Conservation (phyloP, 1,140 invertebrate genomes). For the Zaprionus lachaisei region DNA sequence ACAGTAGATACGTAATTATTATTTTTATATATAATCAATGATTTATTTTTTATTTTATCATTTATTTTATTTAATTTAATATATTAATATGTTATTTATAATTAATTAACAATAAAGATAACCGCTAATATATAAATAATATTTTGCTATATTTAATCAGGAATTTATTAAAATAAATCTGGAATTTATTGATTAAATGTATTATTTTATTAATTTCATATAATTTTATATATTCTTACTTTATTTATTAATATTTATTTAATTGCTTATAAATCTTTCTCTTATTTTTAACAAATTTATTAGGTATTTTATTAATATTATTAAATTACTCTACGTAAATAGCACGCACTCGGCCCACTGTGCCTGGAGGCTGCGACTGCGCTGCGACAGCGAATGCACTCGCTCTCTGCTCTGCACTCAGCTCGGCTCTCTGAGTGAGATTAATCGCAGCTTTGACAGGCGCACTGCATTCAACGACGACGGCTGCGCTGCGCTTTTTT, state of each 20-base stretch:
- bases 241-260: background rate
- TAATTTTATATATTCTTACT: background rate
- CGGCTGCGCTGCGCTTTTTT: constrained; percentile 60
- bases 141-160: background rate
- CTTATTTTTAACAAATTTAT: background rate
- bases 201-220: background rate
- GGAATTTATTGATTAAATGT: too few relatives aligned
- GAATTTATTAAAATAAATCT: too few relatives aligned
- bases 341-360: constrained; percentile 21
- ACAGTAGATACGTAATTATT: background rate
- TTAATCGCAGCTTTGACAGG: constrained; percentile 81
- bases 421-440: constrained; percentile 67
- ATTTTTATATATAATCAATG: background rate
- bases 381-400: background rate
- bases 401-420: constrained; percentile 13
- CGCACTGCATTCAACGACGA: constrained; percentile 58
- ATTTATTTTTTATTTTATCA: background rate
- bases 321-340: too few relatives aligned
- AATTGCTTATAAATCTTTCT: background rate
- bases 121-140: background rate
- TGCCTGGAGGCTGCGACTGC: constrained; percentile 20
- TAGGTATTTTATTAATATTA: background rate
- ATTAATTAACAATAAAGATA: background rate
- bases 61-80: background rate
- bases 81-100: background rate